A percentile compares a stretch with the other conserved stretches of the same genome.
Evolutionary conservation across 1,140 invertebrate species (phyloP).

Genomic region (Ephestia elutella): DNA sequence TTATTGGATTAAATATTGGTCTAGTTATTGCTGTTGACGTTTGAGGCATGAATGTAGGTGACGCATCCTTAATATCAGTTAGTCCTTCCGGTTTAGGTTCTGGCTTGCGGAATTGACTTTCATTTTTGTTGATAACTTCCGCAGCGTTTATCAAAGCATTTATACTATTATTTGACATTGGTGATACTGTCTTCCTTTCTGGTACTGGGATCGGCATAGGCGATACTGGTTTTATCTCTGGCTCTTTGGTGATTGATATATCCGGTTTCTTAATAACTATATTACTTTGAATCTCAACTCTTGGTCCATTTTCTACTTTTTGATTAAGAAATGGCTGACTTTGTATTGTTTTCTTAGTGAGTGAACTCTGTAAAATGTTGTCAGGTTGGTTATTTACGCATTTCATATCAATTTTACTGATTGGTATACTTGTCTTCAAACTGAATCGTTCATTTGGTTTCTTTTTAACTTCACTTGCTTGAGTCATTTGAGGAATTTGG

Average conservation of each 20-base stretch:
- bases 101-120: slow-evolving; percentile 40
- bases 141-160: slow-evolving; percentile 53
- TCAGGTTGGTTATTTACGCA: slow-evolving; percentile 53
- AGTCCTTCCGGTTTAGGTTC: slow-evolving; percentile 32
- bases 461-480: slow-evolving; percentile 39
- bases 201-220: not conserved
- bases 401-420: slow-evolving; percentile 69
- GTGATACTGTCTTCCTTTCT: not conserved
- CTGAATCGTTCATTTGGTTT: slow-evolving; percentile 57
- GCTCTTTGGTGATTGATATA: slow-evolving; percentile 29
- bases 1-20: slow-evolving; percentile 41
- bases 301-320: slow-evolving; percentile 31
- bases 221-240: slow-evolving; percentile 9
- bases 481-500: not conserved
- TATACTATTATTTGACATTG: slow-evolving; percentile 38
- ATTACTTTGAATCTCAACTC: slow-evolving; percentile 64
- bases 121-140: slow-evolving; percentile 53
- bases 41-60: slow-evolving; percentile 16
- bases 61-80: slow-evolving; percentile 31
- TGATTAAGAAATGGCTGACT: slow-evolving; percentile 33
- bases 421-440: slow-evolving; percentile 69
- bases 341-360: slow-evolving; percentile 34
- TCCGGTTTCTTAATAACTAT: slow-evolving; percentile 51
- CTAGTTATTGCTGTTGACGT: slow-evolving; percentile 18
- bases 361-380: slow-evolving; percentile 28